A percentile compares a stretch with the other conserved stretches of the same genome.
phyloP scores from a whole-genome alignment of 2,888 invertebrate genomes.

The Diploptera punctata region DNA sequence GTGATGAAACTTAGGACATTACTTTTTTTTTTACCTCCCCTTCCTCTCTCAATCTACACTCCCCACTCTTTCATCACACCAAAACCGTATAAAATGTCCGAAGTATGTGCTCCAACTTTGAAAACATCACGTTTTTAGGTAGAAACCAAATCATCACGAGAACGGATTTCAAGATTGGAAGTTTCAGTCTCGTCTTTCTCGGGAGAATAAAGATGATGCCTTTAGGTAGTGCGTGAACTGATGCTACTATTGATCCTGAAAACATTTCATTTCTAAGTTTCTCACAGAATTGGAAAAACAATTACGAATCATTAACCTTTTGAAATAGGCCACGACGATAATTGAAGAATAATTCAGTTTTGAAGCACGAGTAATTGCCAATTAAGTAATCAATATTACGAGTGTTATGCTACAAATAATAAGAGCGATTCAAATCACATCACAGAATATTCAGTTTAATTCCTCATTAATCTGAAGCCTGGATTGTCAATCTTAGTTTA shows the following conservation, averaged over 20 bases:
- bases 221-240: not conserved
- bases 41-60: not conserved
- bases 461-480: too few relatives aligned
- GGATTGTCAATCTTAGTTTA: too few relatives aligned
- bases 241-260: not conserved
- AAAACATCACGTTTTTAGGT: constrained; percentile 25
- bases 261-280: not conserved
- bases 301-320: too few relatives aligned
- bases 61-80: not conserved
- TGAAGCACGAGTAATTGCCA: too few relatives aligned
- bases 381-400: too few relatives aligned
- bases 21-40: not conserved
- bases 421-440: too few relatives aligned
- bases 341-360: too few relatives aligned
- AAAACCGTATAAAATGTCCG: not conserved
- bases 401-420: too few relatives aligned
- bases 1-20: too few relatives aligned
- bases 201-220: constrained; percentile 20
- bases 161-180: constrained; percentile 2
- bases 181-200: not conserved
- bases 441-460: too few relatives aligned
- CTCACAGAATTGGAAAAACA: too few relatives aligned
- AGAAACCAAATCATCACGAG: constrained; percentile 25
- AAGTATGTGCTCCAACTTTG: not conserved
- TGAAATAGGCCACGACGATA: too few relatives aligned